Percentiles rank a stretch among this genome's conserved stretches.
Conservation (phyloP, 2,797 vertebrate species). For the Euthynnus affinis region DNA sequence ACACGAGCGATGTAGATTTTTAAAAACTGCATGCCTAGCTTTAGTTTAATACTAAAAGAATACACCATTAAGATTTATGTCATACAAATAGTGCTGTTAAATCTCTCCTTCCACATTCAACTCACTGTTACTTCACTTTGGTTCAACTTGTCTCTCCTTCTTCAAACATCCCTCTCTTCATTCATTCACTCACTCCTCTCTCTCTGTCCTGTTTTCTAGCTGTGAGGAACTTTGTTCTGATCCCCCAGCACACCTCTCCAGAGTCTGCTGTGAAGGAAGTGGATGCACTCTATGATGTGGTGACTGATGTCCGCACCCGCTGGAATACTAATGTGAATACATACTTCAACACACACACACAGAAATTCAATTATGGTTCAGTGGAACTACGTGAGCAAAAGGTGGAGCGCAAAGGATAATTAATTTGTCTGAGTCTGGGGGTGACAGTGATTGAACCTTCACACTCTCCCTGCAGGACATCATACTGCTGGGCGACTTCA, state of each 20-base stretch:
- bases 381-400: too few relatives aligned
- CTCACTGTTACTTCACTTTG: not conserved
- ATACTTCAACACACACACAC: not conserved
- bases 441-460: not conserved
- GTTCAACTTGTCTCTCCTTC: not conserved
- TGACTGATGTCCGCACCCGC: conserved; percentile 83
- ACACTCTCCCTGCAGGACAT: conserved; percentile 84
- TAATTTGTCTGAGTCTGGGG: not conserved
- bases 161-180: not conserved
- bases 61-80: not conserved
- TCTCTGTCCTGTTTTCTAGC: conserved; percentile 74
- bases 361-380: not conserved
- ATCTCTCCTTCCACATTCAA: not conserved
- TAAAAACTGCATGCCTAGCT: too few relatives aligned
- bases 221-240: conserved; percentile 83
- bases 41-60: not conserved
- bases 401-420: not conserved
- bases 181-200: too few relatives aligned
- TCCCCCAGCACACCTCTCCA: conserved; percentile 92
- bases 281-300: conserved; percentile 90
- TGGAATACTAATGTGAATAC: conserved; percentile 89
- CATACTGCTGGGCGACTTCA: conserved; percentile 94
- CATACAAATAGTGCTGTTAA: not conserved
- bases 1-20: not conserved
- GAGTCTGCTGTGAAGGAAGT: conserved; percentile 85